These are phyloP conservation scores for Drosophila ironensis DNA, from an alignment of 1,140 invertebrate species.

Conservation along the genomic window DNA sequence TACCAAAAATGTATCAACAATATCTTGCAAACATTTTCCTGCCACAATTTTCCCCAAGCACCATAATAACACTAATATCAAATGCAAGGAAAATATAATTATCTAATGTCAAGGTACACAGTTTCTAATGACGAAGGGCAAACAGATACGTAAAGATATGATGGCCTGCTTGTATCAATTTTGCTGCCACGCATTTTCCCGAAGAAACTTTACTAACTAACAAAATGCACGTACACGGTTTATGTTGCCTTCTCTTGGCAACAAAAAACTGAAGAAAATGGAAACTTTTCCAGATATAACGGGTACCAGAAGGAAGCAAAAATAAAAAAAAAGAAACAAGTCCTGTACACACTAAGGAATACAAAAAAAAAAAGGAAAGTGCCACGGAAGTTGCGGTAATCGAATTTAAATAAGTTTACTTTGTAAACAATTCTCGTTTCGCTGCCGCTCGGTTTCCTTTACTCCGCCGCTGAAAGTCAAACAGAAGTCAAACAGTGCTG, in stretches of 20 bases:
- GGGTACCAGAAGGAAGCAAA: slow-evolving; percentile 3
- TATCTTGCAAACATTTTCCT: too few species aligned
- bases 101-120: too few species aligned
- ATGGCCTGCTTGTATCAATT: slow-evolving; percentile 13
- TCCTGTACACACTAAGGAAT: slow-evolving; percentile 42
- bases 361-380: slow-evolving; percentile 49
- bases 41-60: too few species aligned
- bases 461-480: slow-evolving; percentile 16
- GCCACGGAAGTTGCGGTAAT: slow-evolving; percentile 73
- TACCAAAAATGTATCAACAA: too few species aligned
- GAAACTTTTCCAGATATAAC: slow-evolving; percentile 22
- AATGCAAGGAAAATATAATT: too few species aligned
- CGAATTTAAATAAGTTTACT: slow-evolving; percentile 80
- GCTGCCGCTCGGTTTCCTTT: background rate
- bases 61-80: too few species aligned
- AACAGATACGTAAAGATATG: background rate
- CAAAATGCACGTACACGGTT: slow-evolving; percentile 25
- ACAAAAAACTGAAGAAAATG: too few species aligned
- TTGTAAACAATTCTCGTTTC: slow-evolving; percentile 69
- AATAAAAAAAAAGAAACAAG: slow-evolving; percentile 21
- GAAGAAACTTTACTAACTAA: slow-evolving; percentile 18
- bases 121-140: too few species aligned
- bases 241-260: slow-evolving; percentile 6
- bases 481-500: slow-evolving; percentile 14
- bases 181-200: too few species aligned